Evolutionary conservation across 1,140 invertebrate genomes (phyloP).

Genomic region (Samia ricini): DNA sequence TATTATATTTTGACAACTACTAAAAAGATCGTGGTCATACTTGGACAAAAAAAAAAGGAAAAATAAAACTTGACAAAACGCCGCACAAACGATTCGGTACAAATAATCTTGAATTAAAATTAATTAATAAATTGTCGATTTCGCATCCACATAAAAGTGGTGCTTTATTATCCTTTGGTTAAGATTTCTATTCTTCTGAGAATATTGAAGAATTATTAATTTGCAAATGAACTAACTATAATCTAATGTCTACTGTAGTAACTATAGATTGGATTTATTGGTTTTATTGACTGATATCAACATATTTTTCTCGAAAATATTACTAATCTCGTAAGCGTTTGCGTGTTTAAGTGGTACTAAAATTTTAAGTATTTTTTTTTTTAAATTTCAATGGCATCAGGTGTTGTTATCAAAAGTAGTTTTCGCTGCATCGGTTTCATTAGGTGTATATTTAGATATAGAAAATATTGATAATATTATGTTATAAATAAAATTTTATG

Average conservation of each 20-base stretch:
- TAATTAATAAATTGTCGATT: too few relatives aligned
- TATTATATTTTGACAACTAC: too few relatives aligned
- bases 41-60: too few relatives aligned
- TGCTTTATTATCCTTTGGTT: background rate
- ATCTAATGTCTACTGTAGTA: background rate
- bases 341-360: background rate
- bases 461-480: constrained; percentile 41
- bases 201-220: background rate
- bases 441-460: constrained; percentile 41
- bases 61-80: too few relatives aligned
- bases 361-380: background rate
- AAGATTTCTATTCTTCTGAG: too few relatives aligned
- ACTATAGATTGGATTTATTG: background rate
- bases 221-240: background rate
- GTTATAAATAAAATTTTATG: constrained; percentile 69
- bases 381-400: background rate
- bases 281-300: constrained; percentile 3
- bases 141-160: too few relatives aligned
- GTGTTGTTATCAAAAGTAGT: background rate
- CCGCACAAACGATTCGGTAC: too few relatives aligned
- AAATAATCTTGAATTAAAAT: too few relatives aligned
- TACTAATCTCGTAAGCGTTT: background rate
- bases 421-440: constrained; percentile 7
- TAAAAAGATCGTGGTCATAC: too few relatives aligned
- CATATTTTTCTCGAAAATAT: background rate